Base-by-base conservation (phyloP, 2,888 invertebrate genomes). In the Copidosoma aretas region DNA sequence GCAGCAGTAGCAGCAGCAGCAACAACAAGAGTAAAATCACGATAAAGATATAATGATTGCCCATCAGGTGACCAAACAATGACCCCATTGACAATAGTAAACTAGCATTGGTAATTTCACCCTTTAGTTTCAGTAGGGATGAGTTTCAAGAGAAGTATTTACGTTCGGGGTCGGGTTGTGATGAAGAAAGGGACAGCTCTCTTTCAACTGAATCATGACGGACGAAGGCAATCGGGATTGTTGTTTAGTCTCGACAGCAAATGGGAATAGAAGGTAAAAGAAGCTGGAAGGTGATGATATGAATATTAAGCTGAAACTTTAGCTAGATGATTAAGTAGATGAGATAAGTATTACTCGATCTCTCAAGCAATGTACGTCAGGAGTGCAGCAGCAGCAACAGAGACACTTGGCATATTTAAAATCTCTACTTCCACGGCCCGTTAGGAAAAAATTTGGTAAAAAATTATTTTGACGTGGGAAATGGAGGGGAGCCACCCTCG, bases 51-150 rank as follows among this genome's bases (percentile, higher is more conserved):
- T 80, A 77, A 83, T 81, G 77, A 77, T 80, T 68, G 73, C 77
- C 17, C 82, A 82, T 65, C 79, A 79, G 71, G 73, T 77, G n/a
- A n/a, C n/a, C n/a, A n/a, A n/a, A n/a, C n/a, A n/a, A n/a, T 43
- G 74, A 77, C 1, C 57, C 67, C 56, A 83, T 82, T 68, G 82
- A 84, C 51, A 78, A 73, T 32, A 77, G 73, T 75, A 81, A 83
- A 67, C 84, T 84, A 17, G 81, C 79, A 75, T 81, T 84, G 79
- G 87, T 88, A 74, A 83, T 88, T 84, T 93, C 93, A 77, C 93
- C 93, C 75, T 89, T 91, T 80, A 91, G 90, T 84, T 87, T 90
- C 82, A 88, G 88, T 86, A 89, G 92, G 89, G 93, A 93, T 93
- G 87, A 89, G 89, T 77, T 73, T 68, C 59, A 12, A 21, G 43